phyloP scores from a whole-genome alignment of 2,797 vertebrate species.

The Aldrovandia affinis region DNA sequence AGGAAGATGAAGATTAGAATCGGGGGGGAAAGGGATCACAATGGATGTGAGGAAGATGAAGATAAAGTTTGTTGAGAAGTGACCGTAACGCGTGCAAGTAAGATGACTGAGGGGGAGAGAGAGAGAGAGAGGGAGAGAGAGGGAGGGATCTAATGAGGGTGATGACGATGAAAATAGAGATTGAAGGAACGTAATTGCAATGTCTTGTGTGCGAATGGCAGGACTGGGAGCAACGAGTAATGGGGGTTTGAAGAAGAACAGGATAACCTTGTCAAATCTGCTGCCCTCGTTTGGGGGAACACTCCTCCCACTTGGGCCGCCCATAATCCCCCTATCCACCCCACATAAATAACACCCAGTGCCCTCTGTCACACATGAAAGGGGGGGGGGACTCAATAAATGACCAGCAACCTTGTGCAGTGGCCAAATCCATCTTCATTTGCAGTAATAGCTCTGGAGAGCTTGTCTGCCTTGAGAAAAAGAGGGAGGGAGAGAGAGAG shows the following conservation, averaged over 20 bases:
- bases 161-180: neutral
- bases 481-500: neutral
- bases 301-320: accelerated
- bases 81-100: neutral
- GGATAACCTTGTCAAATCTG: constrained; percentile 61
- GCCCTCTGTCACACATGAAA: constrained; percentile 37
- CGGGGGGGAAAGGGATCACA: neutral
- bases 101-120: neutral
- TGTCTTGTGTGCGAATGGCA: constrained; percentile 7
- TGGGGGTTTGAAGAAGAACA: constrained; percentile 32
- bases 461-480: neutral
- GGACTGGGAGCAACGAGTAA: constrained; percentile 13
- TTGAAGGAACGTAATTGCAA: neutral
- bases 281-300: constrained; percentile 43
- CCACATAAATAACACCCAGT: constrained; percentile 45
- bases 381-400: constrained; percentile 46
- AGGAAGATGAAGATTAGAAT: neutral
- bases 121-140: neutral
- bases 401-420: constrained; percentile 42
- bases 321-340: constrained; percentile 44
- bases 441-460: constrained; percentile 54
- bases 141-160: neutral
- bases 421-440: constrained; percentile 64
- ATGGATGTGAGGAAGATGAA: neutral
- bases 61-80: neutral